A percentile compares a stretch with the other conserved stretches of the same genome.
These are phyloP conservation scores for Dioctria linearis DNA, from an alignment of 2,888 invertebrate genomes.

Conservation along the genomic window DNA sequence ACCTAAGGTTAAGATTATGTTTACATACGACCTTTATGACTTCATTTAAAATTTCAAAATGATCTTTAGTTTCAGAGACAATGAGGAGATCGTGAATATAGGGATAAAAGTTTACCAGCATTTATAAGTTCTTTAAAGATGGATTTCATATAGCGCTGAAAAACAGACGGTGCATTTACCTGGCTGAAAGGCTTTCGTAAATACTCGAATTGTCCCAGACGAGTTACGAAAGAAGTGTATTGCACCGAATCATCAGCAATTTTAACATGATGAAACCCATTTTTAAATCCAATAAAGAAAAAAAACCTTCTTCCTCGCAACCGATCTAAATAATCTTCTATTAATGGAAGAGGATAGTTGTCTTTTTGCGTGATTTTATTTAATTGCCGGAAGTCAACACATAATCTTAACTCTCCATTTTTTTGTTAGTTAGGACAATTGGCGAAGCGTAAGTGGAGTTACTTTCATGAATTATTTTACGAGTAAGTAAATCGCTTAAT, in stretches of 20 bases:
- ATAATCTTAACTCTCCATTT: neutral
- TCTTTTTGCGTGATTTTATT: neutral
- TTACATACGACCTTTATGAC: neutral
- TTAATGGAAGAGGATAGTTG: conserved; percentile 10
- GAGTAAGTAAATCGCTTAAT: neutral
- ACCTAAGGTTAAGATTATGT: neutral
- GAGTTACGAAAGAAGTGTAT: too few relatives aligned
- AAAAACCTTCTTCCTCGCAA: neutral
- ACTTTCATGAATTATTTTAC: conserved; percentile 15
- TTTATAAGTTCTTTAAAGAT: neutral
- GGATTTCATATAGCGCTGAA: neutral
- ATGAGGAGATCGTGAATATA: neutral
- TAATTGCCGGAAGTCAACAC: neutral
- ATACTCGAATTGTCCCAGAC: too few relatives aligned
- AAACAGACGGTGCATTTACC: neutral
- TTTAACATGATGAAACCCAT: neutral
- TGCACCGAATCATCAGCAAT: neutral
- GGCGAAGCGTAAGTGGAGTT: neutral
- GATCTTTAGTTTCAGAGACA: neutral
- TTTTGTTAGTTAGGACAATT: neutral
- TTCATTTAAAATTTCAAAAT: neutral
- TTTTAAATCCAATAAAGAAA: neutral
- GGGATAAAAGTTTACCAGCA: too few relatives aligned
- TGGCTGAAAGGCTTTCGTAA: too few relatives aligned
- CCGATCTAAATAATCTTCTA: neutral